A percentile compares a stretch with the other conserved stretches of the same genome.
Evolutionary conservation across 2,888 invertebrate species (phyloP).

Genomic region (Octodonta nipae): DNA sequence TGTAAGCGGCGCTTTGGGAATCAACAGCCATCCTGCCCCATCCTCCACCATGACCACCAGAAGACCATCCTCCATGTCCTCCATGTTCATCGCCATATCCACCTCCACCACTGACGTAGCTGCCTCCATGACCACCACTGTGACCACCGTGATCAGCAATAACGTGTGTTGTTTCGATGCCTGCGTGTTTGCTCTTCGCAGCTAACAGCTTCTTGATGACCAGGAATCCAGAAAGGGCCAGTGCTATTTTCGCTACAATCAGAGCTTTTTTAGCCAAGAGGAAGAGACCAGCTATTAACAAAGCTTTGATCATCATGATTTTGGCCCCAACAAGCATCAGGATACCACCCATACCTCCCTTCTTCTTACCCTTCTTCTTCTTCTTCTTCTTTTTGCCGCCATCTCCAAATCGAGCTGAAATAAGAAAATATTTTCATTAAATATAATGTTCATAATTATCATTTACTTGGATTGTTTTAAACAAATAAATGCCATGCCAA

Average conservation of each 20-base stretch:
- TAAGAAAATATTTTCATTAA: no score
- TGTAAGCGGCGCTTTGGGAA: constrained; percentile 63
- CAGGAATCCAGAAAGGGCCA: constrained; percentile 67
- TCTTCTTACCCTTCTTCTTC: constrained; percentile 47
- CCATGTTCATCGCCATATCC: no score
- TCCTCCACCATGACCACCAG: no score
- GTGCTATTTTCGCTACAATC: constrained; percentile 64
- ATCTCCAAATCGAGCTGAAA: no score
- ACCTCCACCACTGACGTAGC: constrained; percentile 30
- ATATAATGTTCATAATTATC: no score
- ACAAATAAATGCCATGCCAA: no score
- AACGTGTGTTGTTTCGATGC: constrained; percentile 29
- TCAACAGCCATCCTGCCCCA: constrained; percentile 60
- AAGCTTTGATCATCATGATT: constrained; percentile 65
- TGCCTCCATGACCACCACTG: constrained; percentile 38
- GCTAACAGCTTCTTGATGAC: constrained; percentile 68
- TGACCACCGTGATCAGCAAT: constrained; percentile 21
- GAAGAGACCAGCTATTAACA: constrained; percentile 69
- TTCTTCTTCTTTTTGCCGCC: no score
- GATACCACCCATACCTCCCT: constrained; percentile 69
- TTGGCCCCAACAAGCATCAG: constrained; percentile 80
- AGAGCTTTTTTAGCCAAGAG: constrained; percentile 71
- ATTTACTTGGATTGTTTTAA: no score
- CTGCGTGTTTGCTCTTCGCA: no score
- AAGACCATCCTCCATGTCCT: no score